Conservation (phyloP, 2,113 vertebrate species). For the Nannobrachium achirus region DNA sequence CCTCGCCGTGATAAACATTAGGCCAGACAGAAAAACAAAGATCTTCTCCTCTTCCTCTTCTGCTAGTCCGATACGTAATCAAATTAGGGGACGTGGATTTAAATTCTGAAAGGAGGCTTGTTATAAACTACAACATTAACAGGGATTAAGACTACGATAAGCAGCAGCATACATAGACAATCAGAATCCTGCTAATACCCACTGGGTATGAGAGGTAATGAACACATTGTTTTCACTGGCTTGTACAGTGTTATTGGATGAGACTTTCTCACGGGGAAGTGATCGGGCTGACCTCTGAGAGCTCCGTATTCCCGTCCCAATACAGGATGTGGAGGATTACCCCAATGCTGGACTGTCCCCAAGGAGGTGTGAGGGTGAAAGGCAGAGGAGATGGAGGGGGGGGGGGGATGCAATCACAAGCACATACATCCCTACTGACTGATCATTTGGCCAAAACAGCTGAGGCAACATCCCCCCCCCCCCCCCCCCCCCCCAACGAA, state of each 20-base stretch:
- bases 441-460: conserved; percentile 70
- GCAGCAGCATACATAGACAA: conserved; percentile 2
- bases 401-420: background rate
- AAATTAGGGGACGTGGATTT: background rate
- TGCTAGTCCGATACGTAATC: background rate
- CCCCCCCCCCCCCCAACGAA: background rate
- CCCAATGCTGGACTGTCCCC: conserved; percentile 41
- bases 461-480: conserved; percentile 59
- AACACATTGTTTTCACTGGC: conserved; percentile 23
- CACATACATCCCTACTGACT: conserved; percentile 54
- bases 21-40: no score
- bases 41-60: no score
- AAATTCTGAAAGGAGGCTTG: background rate
- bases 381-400: conserved; percentile 36
- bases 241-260: conserved; percentile 6
- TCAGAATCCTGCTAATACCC: conserved; percentile 25
- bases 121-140: background rate
- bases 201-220: conserved; percentile 12
- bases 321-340: conserved; percentile 69
- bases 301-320: conserved; percentile 29
- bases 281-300: conserved; percentile 21
- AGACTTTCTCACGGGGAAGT: conserved; percentile 61
- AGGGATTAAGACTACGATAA: background rate
- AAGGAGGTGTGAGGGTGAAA: conserved; percentile 39
- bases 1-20: no score